Percentiles rank a stretch among this genome's conserved stretches.
These are phyloP conservation scores for Thaleichthys pacificus DNA, from an alignment of 2,797 vertebrate species.

Conservation along the genomic window DNA sequence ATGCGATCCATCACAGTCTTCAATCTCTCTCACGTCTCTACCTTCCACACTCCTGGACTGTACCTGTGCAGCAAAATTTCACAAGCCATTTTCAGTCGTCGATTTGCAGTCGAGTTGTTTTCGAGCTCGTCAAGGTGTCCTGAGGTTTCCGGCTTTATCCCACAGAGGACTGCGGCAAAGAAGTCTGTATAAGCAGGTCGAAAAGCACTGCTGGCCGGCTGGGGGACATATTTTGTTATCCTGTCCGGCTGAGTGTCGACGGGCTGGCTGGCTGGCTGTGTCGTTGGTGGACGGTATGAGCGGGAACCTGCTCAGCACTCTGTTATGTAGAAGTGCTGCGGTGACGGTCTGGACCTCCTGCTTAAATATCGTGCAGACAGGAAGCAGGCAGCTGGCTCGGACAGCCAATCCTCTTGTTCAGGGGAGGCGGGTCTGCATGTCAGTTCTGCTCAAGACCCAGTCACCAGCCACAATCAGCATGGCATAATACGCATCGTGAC, in stretches of 20 bases:
- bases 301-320: slow-evolving; percentile 1
- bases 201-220: slow-evolving; percentile 58
- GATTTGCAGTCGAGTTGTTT: neutral
- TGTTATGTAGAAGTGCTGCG: slow-evolving; percentile 34
- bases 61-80: slow-evolving; percentile 85
- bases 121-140: neutral
- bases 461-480: neutral
- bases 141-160: slow-evolving; percentile 65
- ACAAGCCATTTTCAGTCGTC: slow-evolving; percentile 73
- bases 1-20: neutral
- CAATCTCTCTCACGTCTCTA: neutral
- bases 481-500: no score
- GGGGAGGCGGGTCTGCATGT: slow-evolving; percentile 13
- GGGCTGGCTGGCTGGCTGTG: slow-evolving; percentile 26
- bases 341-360: slow-evolving; percentile 58
- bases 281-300: slow-evolving; percentile 5
- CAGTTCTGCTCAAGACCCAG: neutral
- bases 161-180: slow-evolving; percentile 72
- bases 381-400: slow-evolving; percentile 16
- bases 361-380: slow-evolving; percentile 50
- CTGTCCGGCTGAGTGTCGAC: slow-evolving; percentile 41
- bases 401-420: slow-evolving; percentile 39
- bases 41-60: slow-evolving; percentile 20
- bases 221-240: slow-evolving; percentile 73
- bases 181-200: slow-evolving; percentile 69